Conservation (phyloP, 2,888 invertebrate species). For the Sphaerophoria taeniata region DNA sequence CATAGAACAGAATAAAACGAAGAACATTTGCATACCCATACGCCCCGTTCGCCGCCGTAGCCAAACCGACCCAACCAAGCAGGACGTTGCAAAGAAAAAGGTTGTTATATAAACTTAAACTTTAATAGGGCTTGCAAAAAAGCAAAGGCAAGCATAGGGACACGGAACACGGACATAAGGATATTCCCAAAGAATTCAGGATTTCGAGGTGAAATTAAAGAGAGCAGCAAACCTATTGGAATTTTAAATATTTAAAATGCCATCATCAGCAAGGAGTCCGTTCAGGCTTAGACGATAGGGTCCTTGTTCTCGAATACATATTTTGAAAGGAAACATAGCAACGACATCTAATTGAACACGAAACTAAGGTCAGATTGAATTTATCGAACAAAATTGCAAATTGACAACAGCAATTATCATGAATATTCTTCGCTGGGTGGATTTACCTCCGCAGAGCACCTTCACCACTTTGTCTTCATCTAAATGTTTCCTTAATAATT, state of each 20-base stretch:
- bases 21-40: slow-evolving; percentile 63
- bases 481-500: neutral
- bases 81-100: neutral
- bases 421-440: slow-evolving; percentile 53
- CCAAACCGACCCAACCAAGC: neutral
- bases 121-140: slow-evolving; percentile 41
- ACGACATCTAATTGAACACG: slow-evolving; percentile 73
- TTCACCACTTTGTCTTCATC: neutral
- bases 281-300: neutral
- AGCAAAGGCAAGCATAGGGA: neutral
- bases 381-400: slow-evolving; percentile 74
- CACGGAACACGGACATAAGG: slow-evolving; percentile 5
- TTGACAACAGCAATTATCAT: slow-evolving; percentile 75
- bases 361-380: slow-evolving; percentile 73
- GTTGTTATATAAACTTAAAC: slow-evolving; percentile 43
- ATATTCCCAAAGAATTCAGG: slow-evolving; percentile 12
- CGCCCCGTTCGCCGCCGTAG: no score
- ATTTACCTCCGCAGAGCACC: neutral
- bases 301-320: neutral
- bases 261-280: neutral
- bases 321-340: slow-evolving; percentile 7
- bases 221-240: slow-evolving; percentile 49
- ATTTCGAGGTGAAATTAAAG: slow-evolving; percentile 50
- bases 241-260: slow-evolving; percentile 64
- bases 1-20: slow-evolving; percentile 20